Conservation (phyloP, 2,113 vertebrate species). For the Pheucticus melanocephalus region DNA sequence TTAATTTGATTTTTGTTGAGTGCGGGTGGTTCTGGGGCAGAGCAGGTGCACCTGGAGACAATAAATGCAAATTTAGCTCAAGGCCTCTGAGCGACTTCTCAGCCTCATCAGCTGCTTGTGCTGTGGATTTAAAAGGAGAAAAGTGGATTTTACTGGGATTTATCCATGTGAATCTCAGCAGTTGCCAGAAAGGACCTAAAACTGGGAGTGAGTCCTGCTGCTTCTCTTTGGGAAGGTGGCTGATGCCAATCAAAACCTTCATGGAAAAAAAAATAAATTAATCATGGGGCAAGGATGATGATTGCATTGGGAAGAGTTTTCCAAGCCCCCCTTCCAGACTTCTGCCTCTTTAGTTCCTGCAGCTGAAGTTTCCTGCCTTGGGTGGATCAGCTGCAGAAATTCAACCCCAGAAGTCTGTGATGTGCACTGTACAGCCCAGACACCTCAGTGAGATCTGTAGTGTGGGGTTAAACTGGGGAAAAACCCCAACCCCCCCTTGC, state of each 20-base stretch:
- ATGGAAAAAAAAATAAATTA: not conserved
- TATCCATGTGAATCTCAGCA: not conserved
- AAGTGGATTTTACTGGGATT: not conserved
- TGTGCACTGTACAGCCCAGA: not conserved
- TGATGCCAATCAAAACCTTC: not conserved
- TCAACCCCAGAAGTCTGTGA: no score
- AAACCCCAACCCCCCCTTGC: fast-evolving
- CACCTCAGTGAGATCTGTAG: not conserved
- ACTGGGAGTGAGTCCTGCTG: fast-evolving
- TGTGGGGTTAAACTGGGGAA: not conserved
- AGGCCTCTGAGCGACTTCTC: not conserved
- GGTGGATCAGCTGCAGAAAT: not conserved
- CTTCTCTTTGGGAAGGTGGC: not conserved
- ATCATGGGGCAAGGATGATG: not conserved
- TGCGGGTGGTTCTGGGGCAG: no score
- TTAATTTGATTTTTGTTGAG: not conserved
- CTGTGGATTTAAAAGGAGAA: not conserved
- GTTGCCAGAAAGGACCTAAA: no score
- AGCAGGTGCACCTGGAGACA: not conserved
- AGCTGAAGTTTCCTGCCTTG: not conserved
- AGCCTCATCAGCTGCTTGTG: not conserved
- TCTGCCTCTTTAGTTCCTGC: not conserved
- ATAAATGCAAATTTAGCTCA: not conserved
- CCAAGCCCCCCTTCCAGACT: no score
- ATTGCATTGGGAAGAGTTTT: not conserved